Percentiles rank a stretch among this genome's conserved stretches.
These are phyloP conservation scores for Manacus vitellinus DNA, from an alignment of 2,113 vertebrate genomes.

Conservation along the genomic window DNA sequence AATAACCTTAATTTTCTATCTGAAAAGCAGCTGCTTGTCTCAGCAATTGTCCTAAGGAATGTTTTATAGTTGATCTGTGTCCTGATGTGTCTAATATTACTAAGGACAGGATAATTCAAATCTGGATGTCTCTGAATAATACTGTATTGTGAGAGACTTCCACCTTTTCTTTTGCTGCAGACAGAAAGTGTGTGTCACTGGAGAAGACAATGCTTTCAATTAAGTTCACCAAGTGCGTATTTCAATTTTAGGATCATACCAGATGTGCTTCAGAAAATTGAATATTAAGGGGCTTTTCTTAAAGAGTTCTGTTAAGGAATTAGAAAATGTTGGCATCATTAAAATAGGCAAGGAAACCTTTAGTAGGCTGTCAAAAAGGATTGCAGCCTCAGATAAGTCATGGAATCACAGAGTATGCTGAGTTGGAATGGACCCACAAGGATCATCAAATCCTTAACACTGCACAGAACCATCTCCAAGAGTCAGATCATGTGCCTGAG, in stretches of 20 bases:
- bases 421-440: background rate
- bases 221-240: background rate
- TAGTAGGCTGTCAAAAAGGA: background rate
- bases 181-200: background rate
- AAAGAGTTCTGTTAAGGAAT: background rate
- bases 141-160: conserved; percentile 5
- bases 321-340: background rate
- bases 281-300: background rate
- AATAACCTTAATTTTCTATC: conserved; percentile 12
- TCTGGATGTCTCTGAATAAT: background rate
- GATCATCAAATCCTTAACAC: background rate
- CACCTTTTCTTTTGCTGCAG: conserved; percentile 15
- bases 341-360: background rate
- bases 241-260: conserved; percentile 9
- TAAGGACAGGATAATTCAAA: background rate
- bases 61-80: background rate
- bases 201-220: background rate
- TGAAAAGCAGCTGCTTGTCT: conserved; percentile 21
- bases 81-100: background rate
- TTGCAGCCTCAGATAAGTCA: background rate
- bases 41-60: conserved; percentile 34
- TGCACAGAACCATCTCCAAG: background rate
- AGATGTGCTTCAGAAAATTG: background rate
- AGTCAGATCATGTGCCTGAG: background rate
- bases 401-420: background rate